phyloP scores from a whole-genome alignment of 2,113 vertebrate genomes.

The Odobenus rosmarus region DNA sequence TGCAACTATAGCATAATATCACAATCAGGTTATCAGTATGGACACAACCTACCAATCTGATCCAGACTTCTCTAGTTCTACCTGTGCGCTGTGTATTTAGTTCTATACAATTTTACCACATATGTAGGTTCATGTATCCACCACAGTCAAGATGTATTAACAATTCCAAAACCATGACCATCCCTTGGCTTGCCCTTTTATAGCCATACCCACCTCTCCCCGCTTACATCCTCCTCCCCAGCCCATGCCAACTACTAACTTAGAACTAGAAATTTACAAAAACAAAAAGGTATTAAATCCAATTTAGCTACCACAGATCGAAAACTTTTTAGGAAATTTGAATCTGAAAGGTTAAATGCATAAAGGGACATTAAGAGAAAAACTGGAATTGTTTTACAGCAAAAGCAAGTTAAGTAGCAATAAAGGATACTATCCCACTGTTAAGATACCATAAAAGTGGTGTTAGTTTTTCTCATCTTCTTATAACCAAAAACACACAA shows the following conservation, averaged over 20 bases:
- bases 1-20: neutral
- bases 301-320: neutral
- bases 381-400: neutral
- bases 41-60: neutral
- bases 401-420: neutral
- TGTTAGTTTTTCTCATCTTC: neutral
- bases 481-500: neutral
- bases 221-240: too few species aligned
- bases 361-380: neutral
- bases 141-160: neutral
- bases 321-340: neutral
- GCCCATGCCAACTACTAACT: neutral
- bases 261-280: neutral
- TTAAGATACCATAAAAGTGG: neutral
- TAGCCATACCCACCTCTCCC: fast-evolving
- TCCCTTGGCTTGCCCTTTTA: neutral
- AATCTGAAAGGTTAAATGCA: neutral
- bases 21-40: neutral
- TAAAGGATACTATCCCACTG: neutral
- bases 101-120: neutral
- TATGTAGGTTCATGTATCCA: neutral
- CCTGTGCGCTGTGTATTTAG: too few species aligned
- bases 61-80: neutral
- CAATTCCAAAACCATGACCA: neutral
- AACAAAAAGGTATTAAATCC: neutral